phyloP scores from a whole-genome alignment of 2,113 vertebrate species.

The Spea multiplicata region DNA sequence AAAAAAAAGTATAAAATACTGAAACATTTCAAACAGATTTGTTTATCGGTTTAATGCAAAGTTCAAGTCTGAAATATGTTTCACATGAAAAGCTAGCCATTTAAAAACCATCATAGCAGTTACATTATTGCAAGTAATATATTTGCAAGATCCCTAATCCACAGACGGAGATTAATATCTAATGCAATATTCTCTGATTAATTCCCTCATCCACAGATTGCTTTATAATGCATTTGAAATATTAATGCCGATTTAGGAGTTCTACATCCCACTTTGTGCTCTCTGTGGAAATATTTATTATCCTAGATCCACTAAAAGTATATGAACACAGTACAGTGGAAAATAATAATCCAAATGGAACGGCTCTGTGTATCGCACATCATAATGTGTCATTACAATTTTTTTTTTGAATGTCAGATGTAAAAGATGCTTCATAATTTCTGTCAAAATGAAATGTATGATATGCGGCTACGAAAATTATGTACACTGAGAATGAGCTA shows the following conservation, averaged over 20 bases:
- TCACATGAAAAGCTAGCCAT: slow-evolving; percentile 41
- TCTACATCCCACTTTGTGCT: slow-evolving; percentile 16
- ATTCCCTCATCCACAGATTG: slow-evolving; percentile 41
- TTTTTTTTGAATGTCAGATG: slow-evolving; percentile 18
- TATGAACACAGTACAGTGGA: slow-evolving; percentile 12
- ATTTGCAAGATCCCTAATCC: slow-evolving; percentile 42
- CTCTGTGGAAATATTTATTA: slow-evolving; percentile 39
- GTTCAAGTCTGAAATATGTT: slow-evolving; percentile 43
- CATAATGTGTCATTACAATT: not conserved
- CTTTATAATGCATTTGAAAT: slow-evolving; percentile 48
- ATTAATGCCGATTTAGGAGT: slow-evolving; percentile 45
- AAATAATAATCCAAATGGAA: slow-evolving; percentile 7
- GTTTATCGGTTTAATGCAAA: slow-evolving; percentile 27
- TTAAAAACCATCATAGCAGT: slow-evolving; percentile 44
- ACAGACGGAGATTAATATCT: slow-evolving; percentile 47
- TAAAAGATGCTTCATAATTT: not conserved
- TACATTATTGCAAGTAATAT: slow-evolving; percentile 44
- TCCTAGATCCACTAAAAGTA: slow-evolving; percentile 33
- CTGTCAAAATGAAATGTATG: not conserved
- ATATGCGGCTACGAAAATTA: not conserved
- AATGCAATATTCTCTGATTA: slow-evolving; percentile 48
- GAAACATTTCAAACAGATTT: slow-evolving; percentile 28
- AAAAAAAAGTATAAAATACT: slow-evolving; percentile 11
- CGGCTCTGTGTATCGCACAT: slow-evolving; percentile 7
- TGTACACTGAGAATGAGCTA: not conserved